A percentile compares a stretch with the other conserved stretches of the same genome.
Evolutionary conservation across 2,113 vertebrate species (phyloP).

Genomic region (Oenanthe melanoleuca): DNA sequence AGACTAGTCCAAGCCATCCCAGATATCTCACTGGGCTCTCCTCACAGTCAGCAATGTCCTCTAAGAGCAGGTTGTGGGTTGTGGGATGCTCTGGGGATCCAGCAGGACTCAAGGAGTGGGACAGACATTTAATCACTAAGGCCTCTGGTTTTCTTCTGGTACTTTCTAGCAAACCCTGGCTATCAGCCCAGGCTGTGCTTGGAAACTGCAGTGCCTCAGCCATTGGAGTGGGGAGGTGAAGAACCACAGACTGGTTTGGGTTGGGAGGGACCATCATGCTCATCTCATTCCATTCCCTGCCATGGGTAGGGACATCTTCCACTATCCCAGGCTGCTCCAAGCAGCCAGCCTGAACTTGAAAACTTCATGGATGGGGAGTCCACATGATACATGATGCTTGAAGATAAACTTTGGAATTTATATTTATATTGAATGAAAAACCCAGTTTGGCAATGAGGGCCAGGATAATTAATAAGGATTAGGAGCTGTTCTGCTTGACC

Average conservation of each 20-base stretch:
- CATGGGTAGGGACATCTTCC: background rate
- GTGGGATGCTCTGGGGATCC: background rate
- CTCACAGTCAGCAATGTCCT: fast-evolving
- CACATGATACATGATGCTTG: background rate
- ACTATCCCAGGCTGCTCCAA: background rate
- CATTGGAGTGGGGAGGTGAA: fast-evolving
- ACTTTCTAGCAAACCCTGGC: background rate
- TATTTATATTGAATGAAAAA: background rate
- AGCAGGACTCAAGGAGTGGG: background rate
- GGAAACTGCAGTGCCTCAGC: background rate
- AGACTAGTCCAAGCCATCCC: background rate
- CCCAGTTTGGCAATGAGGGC: background rate
- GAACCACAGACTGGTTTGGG: background rate
- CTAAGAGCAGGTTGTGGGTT: background rate
- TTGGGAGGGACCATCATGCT: background rate
- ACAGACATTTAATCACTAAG: fast-evolving
- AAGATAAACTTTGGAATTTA: background rate
- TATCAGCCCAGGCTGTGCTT: background rate
- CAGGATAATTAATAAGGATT: background rate
- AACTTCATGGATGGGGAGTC: background rate
- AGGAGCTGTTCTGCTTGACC: background rate
- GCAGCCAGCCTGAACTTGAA: background rate
- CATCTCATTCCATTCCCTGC: background rate
- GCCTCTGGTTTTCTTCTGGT: background rate
- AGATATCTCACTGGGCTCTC: background rate